Percentiles rank a stretch among this genome's conserved stretches.
These are phyloP conservation scores for Nowickia ferox DNA, from an alignment of 2,888 invertebrate species.

Conservation along the genomic window DNA sequence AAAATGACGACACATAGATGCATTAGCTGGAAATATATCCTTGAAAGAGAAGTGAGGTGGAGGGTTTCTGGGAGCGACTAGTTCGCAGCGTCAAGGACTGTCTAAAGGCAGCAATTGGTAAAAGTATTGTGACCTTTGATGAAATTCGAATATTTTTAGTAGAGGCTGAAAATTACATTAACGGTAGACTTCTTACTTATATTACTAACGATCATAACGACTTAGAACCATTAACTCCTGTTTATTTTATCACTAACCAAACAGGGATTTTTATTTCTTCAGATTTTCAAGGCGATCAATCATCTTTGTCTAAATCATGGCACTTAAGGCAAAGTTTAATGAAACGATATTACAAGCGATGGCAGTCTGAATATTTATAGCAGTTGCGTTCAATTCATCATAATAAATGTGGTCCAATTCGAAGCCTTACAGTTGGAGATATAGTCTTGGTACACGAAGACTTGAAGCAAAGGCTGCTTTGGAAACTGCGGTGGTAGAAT, in stretches of 20 bases:
- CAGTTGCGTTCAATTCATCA: constrained; percentile 62
- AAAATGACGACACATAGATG: constrained; percentile 45
- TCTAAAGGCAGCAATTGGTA: constrained; percentile 65
- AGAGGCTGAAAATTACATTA: too few relatives aligned
- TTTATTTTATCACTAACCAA: too few relatives aligned
- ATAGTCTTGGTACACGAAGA: constrained; percentile 63
- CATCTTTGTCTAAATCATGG: constrained; percentile 46
- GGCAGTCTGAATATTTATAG: constrained; percentile 56
- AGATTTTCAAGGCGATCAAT: too few relatives aligned
- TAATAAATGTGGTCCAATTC: constrained; percentile 36
- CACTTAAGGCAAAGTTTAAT: constrained; percentile 51
- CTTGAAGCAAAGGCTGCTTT: constrained; percentile 55
- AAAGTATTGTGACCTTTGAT: constrained; percentile 45
- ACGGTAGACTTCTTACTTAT: too few relatives aligned
- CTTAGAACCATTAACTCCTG: too few relatives aligned
- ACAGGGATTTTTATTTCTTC: too few relatives aligned
- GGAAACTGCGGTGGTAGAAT: constrained; percentile 59
- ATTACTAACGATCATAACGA: too few relatives aligned
- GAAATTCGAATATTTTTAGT: too few relatives aligned
- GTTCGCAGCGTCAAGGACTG: too few relatives aligned
- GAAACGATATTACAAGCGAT: constrained; percentile 50
- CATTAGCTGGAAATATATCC: constrained; percentile 63
- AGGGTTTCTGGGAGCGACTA: constrained; percentile 69
- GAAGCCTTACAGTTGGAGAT: constrained; percentile 49
- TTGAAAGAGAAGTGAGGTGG: constrained; percentile 69